A percentile compares a stretch with the other conserved stretches of the same genome.
phyloP scores from a whole-genome alignment of 53 echinoderm and acorn worm species.

The Paracentrotus lividus region DNA sequence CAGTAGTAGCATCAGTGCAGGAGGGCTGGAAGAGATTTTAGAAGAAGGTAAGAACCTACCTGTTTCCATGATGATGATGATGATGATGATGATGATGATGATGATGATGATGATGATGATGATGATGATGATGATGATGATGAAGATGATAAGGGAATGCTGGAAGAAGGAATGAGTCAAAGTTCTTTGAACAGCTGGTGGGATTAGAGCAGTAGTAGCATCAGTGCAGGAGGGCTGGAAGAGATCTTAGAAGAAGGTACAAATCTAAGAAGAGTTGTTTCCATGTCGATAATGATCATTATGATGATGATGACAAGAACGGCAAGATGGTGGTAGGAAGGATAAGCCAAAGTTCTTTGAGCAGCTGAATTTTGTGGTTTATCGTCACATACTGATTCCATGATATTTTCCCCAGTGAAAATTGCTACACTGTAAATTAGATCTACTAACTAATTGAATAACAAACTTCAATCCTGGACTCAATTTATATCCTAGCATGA shows the following conservation, averaged over 20 bases:
- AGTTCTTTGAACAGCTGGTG: slow-evolving; percentile 35
- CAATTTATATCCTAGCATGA: too few species aligned
- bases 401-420: too few species aligned
- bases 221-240: slow-evolving; percentile 57
- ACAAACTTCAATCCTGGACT: too few species aligned
- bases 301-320: background rate
- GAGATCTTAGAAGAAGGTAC: slow-evolving; percentile 55
- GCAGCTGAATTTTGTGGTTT: too few species aligned
- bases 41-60: slow-evolving; percentile 48
- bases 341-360: too few species aligned
- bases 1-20: slow-evolving; percentile 60
- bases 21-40: slow-evolving; percentile 37
- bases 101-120: background rate
- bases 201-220: slow-evolving; percentile 40
- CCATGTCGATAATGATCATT: background rate
- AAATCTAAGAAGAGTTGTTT: slow-evolving; percentile 1
- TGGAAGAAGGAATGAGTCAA: background rate
- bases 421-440: too few species aligned
- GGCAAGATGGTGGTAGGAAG: background rate
- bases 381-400: too few species aligned
- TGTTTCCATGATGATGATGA: background rate
- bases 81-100: background rate
- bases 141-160: background rate
- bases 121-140: background rate
- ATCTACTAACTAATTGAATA: too few species aligned